phyloP scores from a whole-genome alignment of 2,888 invertebrate species.

The Pollenia labialis region DNA sequence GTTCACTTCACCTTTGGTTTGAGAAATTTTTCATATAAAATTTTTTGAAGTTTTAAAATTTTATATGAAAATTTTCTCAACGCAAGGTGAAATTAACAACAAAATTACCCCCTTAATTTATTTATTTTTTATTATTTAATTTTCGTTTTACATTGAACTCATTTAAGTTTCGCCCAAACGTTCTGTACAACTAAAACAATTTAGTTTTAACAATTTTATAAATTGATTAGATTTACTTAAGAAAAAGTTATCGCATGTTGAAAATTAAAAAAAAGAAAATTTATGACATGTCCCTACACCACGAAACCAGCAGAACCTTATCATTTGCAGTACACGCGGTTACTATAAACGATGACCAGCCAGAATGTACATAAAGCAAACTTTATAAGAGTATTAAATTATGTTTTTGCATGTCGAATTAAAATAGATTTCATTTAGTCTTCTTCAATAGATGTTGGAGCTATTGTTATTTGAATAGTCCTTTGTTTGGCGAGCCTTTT shows the following conservation, averaged over 20 bases:
- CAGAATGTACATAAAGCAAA: background rate
- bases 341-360: background rate
- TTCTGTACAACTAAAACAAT: slow-evolving; percentile 12
- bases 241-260: slow-evolving; percentile 54
- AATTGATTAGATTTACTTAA: slow-evolving; percentile 57
- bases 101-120: too few relatives aligned
- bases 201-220: background rate
- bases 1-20: too few relatives aligned
- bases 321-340: background rate
- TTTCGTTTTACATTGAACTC: slow-evolving; percentile 1
- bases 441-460: background rate
- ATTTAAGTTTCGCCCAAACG: background rate
- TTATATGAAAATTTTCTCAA: too few relatives aligned
- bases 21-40: too few relatives aligned
- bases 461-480: background rate
- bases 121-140: background rate
- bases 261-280: slow-evolving; percentile 31
- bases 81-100: too few relatives aligned
- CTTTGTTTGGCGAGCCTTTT: slow-evolving; percentile 36
- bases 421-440: slow-evolving; percentile 33
- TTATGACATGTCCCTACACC: slow-evolving; percentile 25
- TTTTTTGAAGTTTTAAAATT: too few relatives aligned
- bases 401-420: slow-evolving; percentile 41
- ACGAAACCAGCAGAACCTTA: background rate
- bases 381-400: slow-evolving; percentile 12